Base-by-base conservation (phyloP, 2,113 vertebrate genomes). In the Xiphophorus hellerii region DNA sequence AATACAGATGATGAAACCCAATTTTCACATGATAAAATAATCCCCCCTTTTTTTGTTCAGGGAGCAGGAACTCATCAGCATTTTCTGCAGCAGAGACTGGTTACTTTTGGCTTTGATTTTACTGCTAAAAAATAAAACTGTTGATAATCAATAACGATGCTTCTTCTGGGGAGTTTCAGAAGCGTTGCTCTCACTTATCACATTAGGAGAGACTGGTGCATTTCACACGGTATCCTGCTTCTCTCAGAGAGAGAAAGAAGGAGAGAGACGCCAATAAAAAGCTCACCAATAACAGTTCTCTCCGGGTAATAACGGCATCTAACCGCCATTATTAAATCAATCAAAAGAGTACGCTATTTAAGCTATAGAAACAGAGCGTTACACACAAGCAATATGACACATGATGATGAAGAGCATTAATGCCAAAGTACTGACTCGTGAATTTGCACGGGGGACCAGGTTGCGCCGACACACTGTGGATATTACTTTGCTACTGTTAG, bases 131-230 rank as follows among this genome's bases (percentile, higher is more conserved):
- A 82, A 35, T 61, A 68, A 71, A 80, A 83, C 74, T 84, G 85
- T 88, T 86, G 78, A 83, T 88, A 87, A 92, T 92, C 90, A 71
- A 92, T 92, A 82, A 84, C 67, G 71, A 81, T 79, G 80, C 33
- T 61, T 70, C 75, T 83, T 30, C 54, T 63, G 72, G 78, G 74
- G 86, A 75, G 65, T 63, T 82, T 60, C 69, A 70, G 73, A 8
- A 74, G 25, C 63, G 82, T 51, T 67, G 61, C 73, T 69, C 17
- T 37, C 60, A 69, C 48, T 67, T 77, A 73, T 66, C 48, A 51
- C 48, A 80, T 73, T 71, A 83, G 63, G 62, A 70, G 72, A 82
- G 64, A 83, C 86, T 68, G 48, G 51, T 37, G 65, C 35, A 74
- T 83, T 87, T 82, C 31, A 76, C 63, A 68, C 17, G 3, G 69